Percentiles rank a stretch among this genome's conserved stretches.
phyloP scores from a whole-genome alignment of 2,113 vertebrate species.

The Oreotrochilus melanogaster region DNA sequence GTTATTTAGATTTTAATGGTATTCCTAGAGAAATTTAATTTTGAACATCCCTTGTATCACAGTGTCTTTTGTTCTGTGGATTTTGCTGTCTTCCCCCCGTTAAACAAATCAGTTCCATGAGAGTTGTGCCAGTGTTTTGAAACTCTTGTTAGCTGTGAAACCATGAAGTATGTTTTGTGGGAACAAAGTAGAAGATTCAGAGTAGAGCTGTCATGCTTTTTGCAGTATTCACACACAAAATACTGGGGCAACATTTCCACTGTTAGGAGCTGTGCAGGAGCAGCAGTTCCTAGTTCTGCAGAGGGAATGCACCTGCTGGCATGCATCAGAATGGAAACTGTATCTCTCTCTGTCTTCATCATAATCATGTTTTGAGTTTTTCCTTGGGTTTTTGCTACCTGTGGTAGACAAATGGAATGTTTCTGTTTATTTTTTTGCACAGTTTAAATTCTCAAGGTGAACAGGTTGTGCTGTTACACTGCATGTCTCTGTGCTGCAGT shows the following conservation, averaged over 20 bases:
- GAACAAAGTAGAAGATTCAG: background rate
- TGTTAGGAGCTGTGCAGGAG: background rate
- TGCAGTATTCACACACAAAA: background rate
- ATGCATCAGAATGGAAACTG: no score
- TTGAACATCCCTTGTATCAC: background rate
- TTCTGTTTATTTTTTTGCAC: background rate
- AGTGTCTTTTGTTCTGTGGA: background rate
- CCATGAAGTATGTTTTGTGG: background rate
- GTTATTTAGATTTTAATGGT: background rate
- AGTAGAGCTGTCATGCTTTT: background rate
- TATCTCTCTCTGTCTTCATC: background rate
- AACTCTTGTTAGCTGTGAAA: background rate
- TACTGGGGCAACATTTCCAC: background rate
- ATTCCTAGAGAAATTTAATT: background rate
- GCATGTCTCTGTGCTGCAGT: background rate
- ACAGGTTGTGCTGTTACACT: background rate
- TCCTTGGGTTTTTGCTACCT: background rate
- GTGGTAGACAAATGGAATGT: background rate
- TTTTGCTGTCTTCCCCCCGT: background rate
- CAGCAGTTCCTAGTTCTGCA: background rate
- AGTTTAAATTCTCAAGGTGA: background rate
- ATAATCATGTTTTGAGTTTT: background rate
- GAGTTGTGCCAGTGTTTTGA: background rate
- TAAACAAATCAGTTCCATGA: background rate
- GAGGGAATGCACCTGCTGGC: background rate